These are phyloP conservation scores for Priapulus caudatus DNA, from an alignment of 2,888 invertebrate species.

Conservation along the genomic window DNA sequence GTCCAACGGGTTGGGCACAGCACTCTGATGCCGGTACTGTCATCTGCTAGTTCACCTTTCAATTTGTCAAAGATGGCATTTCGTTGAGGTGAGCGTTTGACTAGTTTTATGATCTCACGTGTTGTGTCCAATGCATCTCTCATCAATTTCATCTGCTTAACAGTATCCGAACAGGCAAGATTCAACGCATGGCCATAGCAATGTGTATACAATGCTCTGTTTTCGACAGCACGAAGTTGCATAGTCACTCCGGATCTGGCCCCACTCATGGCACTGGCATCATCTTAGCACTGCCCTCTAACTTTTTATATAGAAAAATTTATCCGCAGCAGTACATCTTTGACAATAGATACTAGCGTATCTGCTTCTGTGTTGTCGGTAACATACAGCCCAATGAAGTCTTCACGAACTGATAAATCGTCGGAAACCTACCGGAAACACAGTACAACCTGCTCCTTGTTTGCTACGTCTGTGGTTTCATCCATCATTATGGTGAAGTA, in stretches of 20 bases:
- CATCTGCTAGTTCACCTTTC: constrained; percentile 15
- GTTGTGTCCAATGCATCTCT: constrained; percentile 10
- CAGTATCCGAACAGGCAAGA: not conserved
- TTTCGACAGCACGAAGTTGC: constrained; percentile 6
- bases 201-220: constrained; percentile 9
- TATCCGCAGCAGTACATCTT: constrained; percentile 19
- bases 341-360: constrained; percentile 14
- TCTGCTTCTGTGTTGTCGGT: constrained; percentile 15
- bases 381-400: constrained; percentile 20
- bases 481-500: constrained; percentile 21
- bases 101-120: constrained; percentile 18
- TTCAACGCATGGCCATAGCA: constrained; percentile 10
- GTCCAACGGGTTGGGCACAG: constrained; percentile 20
- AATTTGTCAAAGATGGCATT: constrained; percentile 15
- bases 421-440: constrained; percentile 19
- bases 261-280: constrained; percentile 11
- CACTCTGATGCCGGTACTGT: constrained; percentile 16
- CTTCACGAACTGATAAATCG: constrained; percentile 18
- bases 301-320: constrained; percentile 15
- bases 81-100: constrained; percentile 19
- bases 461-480: constrained; percentile 21
- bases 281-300: constrained; percentile 15
- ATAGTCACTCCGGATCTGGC: constrained; percentile 9
- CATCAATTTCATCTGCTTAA: not conserved
- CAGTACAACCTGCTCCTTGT: constrained; percentile 22